Conservation (phyloP, 2,888 invertebrate species). For the Hemithea aestivaria region DNA sequence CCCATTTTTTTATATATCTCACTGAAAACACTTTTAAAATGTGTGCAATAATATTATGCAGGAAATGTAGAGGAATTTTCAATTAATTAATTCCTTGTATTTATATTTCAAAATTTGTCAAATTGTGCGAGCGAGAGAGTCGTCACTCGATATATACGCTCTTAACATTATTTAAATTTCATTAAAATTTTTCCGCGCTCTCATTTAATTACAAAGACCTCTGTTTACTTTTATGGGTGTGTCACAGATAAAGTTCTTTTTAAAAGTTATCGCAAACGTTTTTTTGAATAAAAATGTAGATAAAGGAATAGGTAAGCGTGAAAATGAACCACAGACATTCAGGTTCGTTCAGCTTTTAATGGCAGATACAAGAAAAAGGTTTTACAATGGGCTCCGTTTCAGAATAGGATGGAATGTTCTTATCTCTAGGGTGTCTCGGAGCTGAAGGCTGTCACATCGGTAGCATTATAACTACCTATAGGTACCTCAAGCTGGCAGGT, state of each 20-base stretch:
- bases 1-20: too few species aligned
- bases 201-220: conserved; percentile 16
- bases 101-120: too few species aligned
- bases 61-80: too few species aligned
- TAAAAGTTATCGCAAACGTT: conserved; percentile 15
- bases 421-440: conserved; percentile 14
- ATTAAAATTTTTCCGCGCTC: conserved; percentile 9
- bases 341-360: conserved; percentile 15
- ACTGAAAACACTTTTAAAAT: too few species aligned
- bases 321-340: conserved; percentile 18
- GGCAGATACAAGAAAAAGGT: conserved; percentile 24
- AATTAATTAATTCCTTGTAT: too few species aligned
- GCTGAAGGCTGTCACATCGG: conserved; percentile 1
- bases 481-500: too few species aligned
- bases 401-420: conserved; percentile 16
- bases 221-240: conserved; percentile 17
- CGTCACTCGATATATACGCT: too few species aligned
- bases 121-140: too few species aligned
- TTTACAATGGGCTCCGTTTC: conserved; percentile 20
- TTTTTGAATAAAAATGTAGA: conserved; percentile 15
- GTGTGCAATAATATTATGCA: too few species aligned
- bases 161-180: conserved; percentile 6
- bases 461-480: background rate
- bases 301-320: conserved; percentile 15
- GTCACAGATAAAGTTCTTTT: conserved; percentile 19